Percentiles rank a stretch among this genome's conserved stretches.
These are phyloP conservation scores for Antheraea mylitta DNA, from an alignment of 1,140 invertebrate genomes.

Conservation along the genomic window DNA sequence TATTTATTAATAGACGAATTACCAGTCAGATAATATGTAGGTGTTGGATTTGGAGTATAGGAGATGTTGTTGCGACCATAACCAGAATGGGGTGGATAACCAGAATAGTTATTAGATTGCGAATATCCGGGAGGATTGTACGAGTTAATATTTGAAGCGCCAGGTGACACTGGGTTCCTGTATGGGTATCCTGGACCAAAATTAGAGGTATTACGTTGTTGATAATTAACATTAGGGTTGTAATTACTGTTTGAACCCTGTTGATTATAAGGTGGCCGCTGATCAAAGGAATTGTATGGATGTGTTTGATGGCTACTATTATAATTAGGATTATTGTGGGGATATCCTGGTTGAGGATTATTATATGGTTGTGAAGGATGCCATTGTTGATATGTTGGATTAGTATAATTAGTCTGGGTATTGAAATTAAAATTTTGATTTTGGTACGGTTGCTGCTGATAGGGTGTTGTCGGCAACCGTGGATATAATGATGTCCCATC, in stretches of 20 bases:
- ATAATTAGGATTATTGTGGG: neutral
- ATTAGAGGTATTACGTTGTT: neutral
- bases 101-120: neutral
- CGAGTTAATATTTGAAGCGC: neutral
- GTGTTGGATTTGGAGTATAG: slow-evolving; percentile 9
- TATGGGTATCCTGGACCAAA: neutral
- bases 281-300: neutral
- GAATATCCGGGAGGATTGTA: neutral
- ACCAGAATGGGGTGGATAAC: neutral
- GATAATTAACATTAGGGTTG: neutral
- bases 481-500: slow-evolving; percentile 3
- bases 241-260: neutral
- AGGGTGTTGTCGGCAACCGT: neutral
- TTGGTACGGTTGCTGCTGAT: slow-evolving; percentile 3
- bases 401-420: neutral
- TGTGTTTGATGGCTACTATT: neutral
- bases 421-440: neutral
- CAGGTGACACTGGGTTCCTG: neutral
- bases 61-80: neutral
- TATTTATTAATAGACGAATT: slow-evolving; percentile 4
- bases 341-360: neutral
- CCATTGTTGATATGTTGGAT: slow-evolving; percentile 2
- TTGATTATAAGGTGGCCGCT: neutral
- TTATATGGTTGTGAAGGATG: neutral
- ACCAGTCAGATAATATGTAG: slow-evolving; percentile 3